Conservation (phyloP, 2,888 invertebrate genomes). For the Heliconius ethilla region DNA sequence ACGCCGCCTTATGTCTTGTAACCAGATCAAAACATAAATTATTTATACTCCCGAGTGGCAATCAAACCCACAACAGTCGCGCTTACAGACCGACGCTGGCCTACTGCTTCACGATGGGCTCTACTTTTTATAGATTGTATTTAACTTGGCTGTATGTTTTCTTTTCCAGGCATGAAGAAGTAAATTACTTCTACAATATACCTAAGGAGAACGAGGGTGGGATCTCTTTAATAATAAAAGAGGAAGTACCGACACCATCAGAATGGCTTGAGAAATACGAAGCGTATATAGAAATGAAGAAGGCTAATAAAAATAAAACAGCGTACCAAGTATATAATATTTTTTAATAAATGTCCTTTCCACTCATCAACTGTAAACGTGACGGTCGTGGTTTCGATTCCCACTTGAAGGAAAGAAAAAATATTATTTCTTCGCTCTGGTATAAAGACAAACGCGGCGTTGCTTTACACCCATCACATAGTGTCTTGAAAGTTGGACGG, state of each 20-base stretch:
- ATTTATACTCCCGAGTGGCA: too few species aligned
- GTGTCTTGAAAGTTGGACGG: neutral
- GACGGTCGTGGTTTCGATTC: neutral
- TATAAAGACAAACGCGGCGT: neutral
- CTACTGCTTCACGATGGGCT: too few species aligned
- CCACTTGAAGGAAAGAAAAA: neutral
- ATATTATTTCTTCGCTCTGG: too few species aligned
- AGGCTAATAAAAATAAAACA: conserved; percentile 58
- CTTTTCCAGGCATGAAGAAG: conserved; percentile 60
- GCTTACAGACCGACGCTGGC: too few species aligned
- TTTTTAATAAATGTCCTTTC: neutral
- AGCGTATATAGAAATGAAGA: conserved; percentile 52
- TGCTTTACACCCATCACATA: neutral
- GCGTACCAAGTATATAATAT: conserved; percentile 44
- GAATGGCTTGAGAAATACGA: conserved; percentile 64
- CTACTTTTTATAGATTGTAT: too few species aligned
- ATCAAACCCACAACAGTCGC: too few species aligned
- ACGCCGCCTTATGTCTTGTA: too few species aligned
- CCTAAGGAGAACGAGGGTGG: conserved; percentile 60
- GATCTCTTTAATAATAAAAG: conserved; percentile 57
- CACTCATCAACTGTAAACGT: neutral
- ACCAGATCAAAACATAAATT: too few species aligned
- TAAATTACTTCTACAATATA: conserved; percentile 61
- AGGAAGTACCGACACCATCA: conserved; percentile 57
- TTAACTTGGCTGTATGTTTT: neutral